Evolutionary conservation across 2,113 vertebrate species (phyloP).

Genomic region (Gasterosteus aculeatus): DNA sequence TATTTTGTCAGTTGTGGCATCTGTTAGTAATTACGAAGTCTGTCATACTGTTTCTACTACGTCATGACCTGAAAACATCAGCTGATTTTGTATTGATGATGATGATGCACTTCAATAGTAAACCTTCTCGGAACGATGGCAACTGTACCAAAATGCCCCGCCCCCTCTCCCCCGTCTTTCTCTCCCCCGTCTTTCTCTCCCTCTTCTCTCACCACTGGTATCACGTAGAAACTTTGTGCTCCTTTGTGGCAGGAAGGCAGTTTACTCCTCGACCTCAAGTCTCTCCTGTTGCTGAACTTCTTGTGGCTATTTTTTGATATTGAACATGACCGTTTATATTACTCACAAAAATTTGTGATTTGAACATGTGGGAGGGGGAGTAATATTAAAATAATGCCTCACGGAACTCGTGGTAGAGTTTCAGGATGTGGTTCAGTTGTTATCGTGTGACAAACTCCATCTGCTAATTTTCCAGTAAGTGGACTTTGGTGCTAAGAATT

Average conservation of each 20-base stretch:
- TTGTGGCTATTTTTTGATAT: neutral
- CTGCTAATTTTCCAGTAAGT: neutral
- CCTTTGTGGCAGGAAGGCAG: neutral
- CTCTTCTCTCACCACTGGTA: constrained; percentile 47
- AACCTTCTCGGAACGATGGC: constrained; percentile 69
- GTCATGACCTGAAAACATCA: constrained; percentile 75
- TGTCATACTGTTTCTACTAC: constrained; percentile 80
- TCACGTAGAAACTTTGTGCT: neutral
- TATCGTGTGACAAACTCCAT: neutral
- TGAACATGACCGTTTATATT: neutral
- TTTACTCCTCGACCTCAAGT: neutral
- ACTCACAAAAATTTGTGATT: neutral
- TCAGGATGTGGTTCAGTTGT: neutral
- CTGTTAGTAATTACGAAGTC: constrained; percentile 75
- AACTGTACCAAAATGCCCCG: constrained; percentile 71
- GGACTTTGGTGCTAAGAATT: constrained; percentile 1
- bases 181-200: neutral
- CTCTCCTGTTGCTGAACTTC: neutral
- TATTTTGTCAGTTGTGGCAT: constrained; percentile 54
- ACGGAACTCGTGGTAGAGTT: neutral
- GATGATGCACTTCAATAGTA: constrained; percentile 83
- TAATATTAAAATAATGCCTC: neutral
- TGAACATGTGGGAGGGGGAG: too few relatives aligned
- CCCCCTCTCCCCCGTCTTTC: neutral
- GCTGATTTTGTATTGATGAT: constrained; percentile 59